phyloP scores from a whole-genome alignment of 1,140 invertebrate genomes.

The Calliphora vicina region DNA sequence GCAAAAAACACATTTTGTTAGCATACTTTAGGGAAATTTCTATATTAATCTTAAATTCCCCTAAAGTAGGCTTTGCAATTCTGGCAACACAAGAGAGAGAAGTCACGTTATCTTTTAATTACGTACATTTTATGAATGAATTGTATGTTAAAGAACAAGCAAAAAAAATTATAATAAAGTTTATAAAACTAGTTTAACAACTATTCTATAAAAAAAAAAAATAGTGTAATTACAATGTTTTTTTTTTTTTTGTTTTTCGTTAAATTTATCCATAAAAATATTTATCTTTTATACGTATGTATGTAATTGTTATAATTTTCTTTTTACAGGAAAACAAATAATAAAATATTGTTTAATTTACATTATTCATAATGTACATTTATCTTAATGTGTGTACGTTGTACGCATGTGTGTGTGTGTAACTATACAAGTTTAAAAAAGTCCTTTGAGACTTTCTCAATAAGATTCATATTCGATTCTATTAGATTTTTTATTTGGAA shows the following conservation, averaged over 20 bases:
- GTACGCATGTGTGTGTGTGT: background rate
- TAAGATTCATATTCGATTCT: background rate
- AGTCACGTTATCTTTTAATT: too few species aligned
- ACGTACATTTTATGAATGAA: too few species aligned
- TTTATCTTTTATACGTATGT: background rate
- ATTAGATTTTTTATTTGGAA: background rate
- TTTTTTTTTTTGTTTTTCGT: background rate
- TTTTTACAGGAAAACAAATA: background rate
- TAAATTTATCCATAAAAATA: background rate
- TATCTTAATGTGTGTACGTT: constrained; percentile 6
- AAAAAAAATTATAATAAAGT: constrained; percentile 14
- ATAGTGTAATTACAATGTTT: background rate
- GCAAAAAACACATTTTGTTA: too few species aligned
- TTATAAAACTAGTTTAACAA: constrained; percentile 32
- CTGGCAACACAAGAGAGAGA: too few species aligned
- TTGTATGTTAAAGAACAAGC: background rate
- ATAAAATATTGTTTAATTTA: background rate
- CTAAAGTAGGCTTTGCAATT: too few species aligned
- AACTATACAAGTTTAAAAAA: background rate
- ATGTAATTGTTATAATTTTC: background rate
- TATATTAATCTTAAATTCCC: too few species aligned
- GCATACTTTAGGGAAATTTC: too few species aligned
- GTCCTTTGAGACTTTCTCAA: background rate
- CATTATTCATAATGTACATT: constrained; percentile 10
- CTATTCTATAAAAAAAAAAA: background rate